phyloP scores from a whole-genome alignment of 2,888 invertebrate genomes.

The Palloptera scutellata region DNA sequence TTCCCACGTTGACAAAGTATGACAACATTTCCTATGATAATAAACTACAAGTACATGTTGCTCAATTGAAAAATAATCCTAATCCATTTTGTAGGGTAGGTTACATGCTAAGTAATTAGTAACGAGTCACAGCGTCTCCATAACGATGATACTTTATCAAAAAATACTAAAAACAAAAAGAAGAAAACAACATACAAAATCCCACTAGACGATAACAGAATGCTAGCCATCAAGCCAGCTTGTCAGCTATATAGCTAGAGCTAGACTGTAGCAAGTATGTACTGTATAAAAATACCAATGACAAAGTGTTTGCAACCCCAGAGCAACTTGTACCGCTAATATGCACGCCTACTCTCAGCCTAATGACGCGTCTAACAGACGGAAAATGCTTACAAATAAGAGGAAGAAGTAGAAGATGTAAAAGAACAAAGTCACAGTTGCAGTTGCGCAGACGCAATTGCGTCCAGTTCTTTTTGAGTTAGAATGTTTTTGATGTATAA shows the following conservation, averaged over 20 bases:
- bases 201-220: not conserved
- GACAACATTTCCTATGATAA: no score
- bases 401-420: conserved; percentile 33
- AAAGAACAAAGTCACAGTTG: not conserved
- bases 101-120: conserved; percentile 43
- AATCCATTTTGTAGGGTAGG: conserved; percentile 24
- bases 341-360: conserved; percentile 61
- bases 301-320: conserved; percentile 43
- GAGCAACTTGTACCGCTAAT: conserved; percentile 63
- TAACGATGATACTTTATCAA: conserved; percentile 46
- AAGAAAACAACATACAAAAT: conserved; percentile 10
- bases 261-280: not conserved
- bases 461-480: no score
- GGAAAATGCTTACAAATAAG: conserved; percentile 29
- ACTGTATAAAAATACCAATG: conserved; percentile 36
- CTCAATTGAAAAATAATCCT: conserved; percentile 2
- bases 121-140: conserved; percentile 43
- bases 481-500: not conserved
- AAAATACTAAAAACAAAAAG: conserved; percentile 15
- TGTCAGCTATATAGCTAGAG: not conserved
- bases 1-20: no score
- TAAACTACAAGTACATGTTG: no score
- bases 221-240: not conserved
- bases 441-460: no score
- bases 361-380: conserved; percentile 47